phyloP scores from a whole-genome alignment of 1,140 invertebrate species.

The Tetraneura akinire region DNA sequence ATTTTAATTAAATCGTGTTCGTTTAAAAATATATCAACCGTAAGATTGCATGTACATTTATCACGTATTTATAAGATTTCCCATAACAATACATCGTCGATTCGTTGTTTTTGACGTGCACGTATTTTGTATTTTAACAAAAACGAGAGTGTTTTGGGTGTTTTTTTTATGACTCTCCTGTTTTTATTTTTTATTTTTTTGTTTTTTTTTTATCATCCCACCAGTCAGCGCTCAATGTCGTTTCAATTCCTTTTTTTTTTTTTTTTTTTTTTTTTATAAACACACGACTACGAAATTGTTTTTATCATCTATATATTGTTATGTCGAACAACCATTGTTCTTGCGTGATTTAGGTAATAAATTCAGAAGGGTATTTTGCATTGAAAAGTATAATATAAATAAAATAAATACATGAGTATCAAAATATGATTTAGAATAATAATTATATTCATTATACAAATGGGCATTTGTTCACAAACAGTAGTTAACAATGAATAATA shows the following conservation, averaged over 20 bases:
- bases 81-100: no score
- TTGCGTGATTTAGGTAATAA: neutral
- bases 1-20: no score
- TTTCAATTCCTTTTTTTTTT: neutral
- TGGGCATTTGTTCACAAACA: neutral
- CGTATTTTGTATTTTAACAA: neutral
- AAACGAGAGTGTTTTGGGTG: neutral
- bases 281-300: neutral
- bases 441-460: conserved; percentile 5
- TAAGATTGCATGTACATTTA: no score
- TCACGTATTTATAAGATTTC: neutral
- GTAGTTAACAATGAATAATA: neutral
- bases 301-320: neutral
- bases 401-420: neutral
- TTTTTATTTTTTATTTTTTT: no score
- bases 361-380: neutral
- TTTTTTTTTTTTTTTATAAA: neutral
- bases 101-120: neutral
- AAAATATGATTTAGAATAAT: conserved; percentile 12
- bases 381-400: neutral
- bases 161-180: neutral
- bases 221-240: neutral
- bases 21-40: no score
- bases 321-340: neutral
- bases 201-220: no score